Conservation (phyloP, 2,888 invertebrate genomes). For the Dione juno region DNA sequence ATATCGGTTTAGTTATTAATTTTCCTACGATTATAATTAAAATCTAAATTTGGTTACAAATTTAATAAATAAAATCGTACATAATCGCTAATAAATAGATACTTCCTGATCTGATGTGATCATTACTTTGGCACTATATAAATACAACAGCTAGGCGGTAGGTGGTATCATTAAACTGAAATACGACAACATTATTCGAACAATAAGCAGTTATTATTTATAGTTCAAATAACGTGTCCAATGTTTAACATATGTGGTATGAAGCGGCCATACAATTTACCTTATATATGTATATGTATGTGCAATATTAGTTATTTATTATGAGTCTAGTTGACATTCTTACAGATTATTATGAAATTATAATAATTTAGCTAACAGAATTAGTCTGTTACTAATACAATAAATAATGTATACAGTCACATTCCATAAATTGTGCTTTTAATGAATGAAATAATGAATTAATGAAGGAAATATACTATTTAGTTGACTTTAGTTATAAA, state of each 20-base stretch:
- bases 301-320: constrained; percentile 28
- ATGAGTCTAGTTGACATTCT: background rate
- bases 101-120: constrained; percentile 2
- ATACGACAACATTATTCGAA: constrained; percentile 55
- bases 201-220: constrained; percentile 58
- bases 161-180: constrained; percentile 54
- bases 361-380: no score
- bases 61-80: background rate
- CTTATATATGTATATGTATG: constrained; percentile 12
- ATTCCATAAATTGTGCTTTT: no score
- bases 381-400: no score
- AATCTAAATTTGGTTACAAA: background rate
- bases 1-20: no score
- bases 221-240: constrained; percentile 52
- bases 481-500: no score
- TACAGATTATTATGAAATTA: background rate
- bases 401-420: no score
- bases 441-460: no score
- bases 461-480: no score
- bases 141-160: constrained; percentile 45
- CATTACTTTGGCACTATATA: background rate
- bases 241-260: constrained; percentile 37
- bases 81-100: background rate
- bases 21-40: background rate
- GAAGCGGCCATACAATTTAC: constrained; percentile 33